Base-by-base conservation (phyloP, 1,140 invertebrate species). In the Sarcophaga peregrina region DNA sequence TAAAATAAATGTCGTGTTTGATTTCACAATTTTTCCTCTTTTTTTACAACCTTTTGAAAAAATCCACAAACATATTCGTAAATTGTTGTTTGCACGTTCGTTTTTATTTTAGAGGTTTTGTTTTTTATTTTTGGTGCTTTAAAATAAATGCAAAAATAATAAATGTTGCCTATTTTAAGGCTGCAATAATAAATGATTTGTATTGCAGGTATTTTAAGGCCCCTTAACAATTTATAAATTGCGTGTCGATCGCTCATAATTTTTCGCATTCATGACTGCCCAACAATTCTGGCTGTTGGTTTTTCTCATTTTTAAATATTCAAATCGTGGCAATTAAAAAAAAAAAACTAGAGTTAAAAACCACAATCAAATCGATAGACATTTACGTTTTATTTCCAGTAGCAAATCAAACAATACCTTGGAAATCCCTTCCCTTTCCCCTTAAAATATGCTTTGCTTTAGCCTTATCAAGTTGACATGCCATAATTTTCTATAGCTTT, bases 211-310 rank as follows among this genome's bases (percentile, higher is more conserved):
- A 1, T 74, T 37, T 25, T 10, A 37, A 37, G 20, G 20, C 13
- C 11, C 13, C 13, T 74, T 47, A 47, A 62, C 58, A 68, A 68
- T 81, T 81, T 81, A 62, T 13, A 81, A 62, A 37, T 82, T 82
- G 80, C 83, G 83, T 83, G 83, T 78, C 80, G 80, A 83, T 83
- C 68, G 81, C 80, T 78, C 83, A 83, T 83, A 83, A 83, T 82
- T 83, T 83, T 78, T 75, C 73, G 75, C 75, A 78, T 78, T 78
- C 75, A 78, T 78, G 75, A 78, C 75, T 78, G 47, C 15, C 25
- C 75, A 52, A 76, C 74, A 76, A 76, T 76, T 75, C 9, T 45
- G 68, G 10, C 9, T 76, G 37, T 75, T 37, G 20, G 20, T 25
- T 73, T 73, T 8, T 75, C 15, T n/a, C 37, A 0, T 75, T 46